Percentiles rank a stretch among this genome's conserved stretches.
Conservation (phyloP, 2,113 vertebrate species). For the Protobothrops flavoviridis region DNA sequence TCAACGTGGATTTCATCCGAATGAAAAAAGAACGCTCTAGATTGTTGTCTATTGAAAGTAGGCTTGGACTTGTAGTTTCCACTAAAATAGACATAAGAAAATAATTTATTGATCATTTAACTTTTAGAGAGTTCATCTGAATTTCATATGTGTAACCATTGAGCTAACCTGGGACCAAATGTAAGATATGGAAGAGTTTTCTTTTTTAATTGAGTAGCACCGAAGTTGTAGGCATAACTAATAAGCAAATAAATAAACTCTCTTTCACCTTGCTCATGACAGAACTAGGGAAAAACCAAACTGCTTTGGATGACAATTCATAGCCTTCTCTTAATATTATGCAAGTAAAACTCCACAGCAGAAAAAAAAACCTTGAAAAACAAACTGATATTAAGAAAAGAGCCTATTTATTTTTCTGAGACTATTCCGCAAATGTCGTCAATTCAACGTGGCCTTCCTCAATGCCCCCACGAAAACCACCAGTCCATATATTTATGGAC, state of each 20-base stretch:
- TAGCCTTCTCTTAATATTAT: neutral
- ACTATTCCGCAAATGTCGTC: neutral
- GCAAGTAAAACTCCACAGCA: neutral
- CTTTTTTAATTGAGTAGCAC: neutral
- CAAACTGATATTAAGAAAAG: neutral
- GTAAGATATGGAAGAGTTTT: neutral
- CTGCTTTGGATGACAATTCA: neutral
- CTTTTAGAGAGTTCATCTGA: constrained; percentile 54
- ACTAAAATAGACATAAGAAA: constrained; percentile 75
- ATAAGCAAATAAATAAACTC: neutral
- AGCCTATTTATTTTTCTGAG: neutral
- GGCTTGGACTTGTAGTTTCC: constrained; percentile 92
- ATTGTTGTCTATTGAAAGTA: constrained; percentile 87
- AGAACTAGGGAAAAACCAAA: neutral
- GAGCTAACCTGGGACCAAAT: constrained; percentile 60
- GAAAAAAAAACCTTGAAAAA: neutral
- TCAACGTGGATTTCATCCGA: constrained; percentile 99
- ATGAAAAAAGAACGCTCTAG: constrained; percentile 98
- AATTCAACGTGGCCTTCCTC: neutral
- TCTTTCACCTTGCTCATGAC: neutral
- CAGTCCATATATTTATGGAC: neutral
- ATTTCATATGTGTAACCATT: constrained; percentile 70
- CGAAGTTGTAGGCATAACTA: neutral
- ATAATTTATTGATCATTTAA: constrained; percentile 65
- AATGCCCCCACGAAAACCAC: neutral